A percentile compares a stretch with the other conserved stretches of the same genome.
phyloP scores from a whole-genome alignment of 2,888 invertebrate genomes.

The Hyposoter dolosus region DNA sequence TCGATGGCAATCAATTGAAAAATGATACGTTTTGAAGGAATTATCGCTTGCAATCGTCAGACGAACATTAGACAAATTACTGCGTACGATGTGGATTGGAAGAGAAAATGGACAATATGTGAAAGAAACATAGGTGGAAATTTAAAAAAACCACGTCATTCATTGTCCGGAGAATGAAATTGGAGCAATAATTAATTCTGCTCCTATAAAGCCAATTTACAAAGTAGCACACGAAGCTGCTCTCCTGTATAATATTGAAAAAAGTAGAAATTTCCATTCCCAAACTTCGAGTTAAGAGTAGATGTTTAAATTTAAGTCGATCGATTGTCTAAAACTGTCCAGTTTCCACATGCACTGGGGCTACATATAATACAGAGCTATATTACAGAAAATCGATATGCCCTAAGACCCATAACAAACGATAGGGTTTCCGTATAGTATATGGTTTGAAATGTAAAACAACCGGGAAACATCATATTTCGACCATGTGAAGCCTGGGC shows the following conservation, averaged over 20 bases:
- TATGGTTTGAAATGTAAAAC: constrained; percentile 30
- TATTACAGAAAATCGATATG: neutral
- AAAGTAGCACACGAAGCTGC: neutral
- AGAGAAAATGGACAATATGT: neutral
- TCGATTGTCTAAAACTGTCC: neutral
- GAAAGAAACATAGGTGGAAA: neutral
- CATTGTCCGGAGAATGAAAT: constrained; percentile 19
- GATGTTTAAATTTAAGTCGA: neutral
- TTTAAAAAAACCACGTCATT: neutral
- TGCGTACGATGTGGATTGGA: neutral
- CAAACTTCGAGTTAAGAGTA: no score
- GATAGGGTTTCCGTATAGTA: neutral
- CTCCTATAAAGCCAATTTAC: neutral
- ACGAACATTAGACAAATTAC: constrained; percentile 46
- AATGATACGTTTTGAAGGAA: neutral
- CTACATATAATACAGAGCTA: neutral
- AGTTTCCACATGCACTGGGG: neutral
- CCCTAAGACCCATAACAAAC: neutral
- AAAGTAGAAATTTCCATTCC: neutral
- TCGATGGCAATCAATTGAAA: constrained; percentile 37
- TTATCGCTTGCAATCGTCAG: neutral
- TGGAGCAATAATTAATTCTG: constrained; percentile 10
- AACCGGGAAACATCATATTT: constrained; percentile 69
- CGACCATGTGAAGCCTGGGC: constrained; percentile 46
- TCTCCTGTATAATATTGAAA: no score